Percentiles rank a stretch among this genome's conserved stretches.
Evolutionary conservation across 2,888 invertebrate species (phyloP).

Genomic region (Ochropacha duplaris): DNA sequence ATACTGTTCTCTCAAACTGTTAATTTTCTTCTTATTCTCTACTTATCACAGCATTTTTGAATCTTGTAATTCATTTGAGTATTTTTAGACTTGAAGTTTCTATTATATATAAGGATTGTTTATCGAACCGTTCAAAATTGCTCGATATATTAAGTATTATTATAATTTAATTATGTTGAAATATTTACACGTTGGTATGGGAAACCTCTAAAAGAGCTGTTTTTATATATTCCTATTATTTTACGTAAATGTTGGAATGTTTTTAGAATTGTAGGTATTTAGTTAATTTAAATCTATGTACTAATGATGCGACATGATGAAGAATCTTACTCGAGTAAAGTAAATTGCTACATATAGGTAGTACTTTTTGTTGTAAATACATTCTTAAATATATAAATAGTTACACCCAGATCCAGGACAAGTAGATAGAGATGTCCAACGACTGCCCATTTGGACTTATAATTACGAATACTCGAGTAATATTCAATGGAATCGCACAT

Average conservation of each 20-base stretch:
- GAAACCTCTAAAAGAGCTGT: conserved; percentile 33
- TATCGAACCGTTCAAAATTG: background rate
- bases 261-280: background rate
- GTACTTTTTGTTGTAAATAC: too few species aligned
- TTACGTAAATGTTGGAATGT: conserved; percentile 11
- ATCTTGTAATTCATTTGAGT: background rate
- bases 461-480: too few species aligned
- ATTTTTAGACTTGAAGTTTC: background rate
- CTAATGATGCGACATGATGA: background rate
- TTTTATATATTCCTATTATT: conserved; percentile 32
- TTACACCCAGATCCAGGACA: too few species aligned
- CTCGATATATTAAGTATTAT: background rate
- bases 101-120: background rate
- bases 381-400: too few species aligned
- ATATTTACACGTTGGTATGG: conserved; percentile 27
- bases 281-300: background rate
- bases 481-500: conserved; percentile 10
- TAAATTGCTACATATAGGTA: too few species aligned
- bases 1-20: too few species aligned
- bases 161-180: conserved; percentile 1
- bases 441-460: too few species aligned
- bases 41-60: too few species aligned
- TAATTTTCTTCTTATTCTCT: too few species aligned
- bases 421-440: too few species aligned
- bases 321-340: background rate